A percentile compares a stretch with the other conserved stretches of the same genome.
These are phyloP conservation scores for Artemisiospiza belli DNA, from an alignment of 2,113 vertebrate genomes.

Conservation along the genomic window DNA sequence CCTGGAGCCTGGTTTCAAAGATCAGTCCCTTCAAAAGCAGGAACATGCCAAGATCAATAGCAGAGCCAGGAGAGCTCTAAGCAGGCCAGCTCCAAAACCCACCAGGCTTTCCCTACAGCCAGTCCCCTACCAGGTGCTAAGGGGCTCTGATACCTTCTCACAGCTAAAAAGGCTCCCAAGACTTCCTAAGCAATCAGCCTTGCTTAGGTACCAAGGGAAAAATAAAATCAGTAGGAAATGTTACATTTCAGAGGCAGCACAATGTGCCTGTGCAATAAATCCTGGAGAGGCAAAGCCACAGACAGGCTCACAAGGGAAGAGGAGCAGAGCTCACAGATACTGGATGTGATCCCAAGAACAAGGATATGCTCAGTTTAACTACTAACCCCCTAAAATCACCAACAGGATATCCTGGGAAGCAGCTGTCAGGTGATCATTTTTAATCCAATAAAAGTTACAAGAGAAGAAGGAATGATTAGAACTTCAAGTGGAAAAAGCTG, in stretches of 20 bases:
- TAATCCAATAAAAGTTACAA: background rate
- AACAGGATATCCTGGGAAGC: background rate
- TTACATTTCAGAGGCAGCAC: background rate
- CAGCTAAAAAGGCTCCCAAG: background rate
- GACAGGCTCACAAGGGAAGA: background rate
- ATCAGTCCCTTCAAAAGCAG: background rate
- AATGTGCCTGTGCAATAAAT: background rate
- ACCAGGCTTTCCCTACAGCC: background rate
- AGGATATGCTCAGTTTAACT: background rate
- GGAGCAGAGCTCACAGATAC: background rate
- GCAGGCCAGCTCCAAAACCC: background rate
- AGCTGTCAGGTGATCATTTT: background rate
- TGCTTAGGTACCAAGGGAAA: background rate
- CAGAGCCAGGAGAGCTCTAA: background rate
- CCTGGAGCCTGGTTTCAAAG: conserved; percentile 25
- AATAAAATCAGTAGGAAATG: background rate
- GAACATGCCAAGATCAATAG: conserved; percentile 6
- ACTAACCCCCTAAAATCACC: background rate
- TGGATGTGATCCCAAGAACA: background rate
- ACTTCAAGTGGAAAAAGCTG: background rate
- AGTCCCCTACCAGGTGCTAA: background rate
- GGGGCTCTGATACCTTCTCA: background rate
- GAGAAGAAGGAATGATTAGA: background rate
- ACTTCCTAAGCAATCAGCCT: background rate
- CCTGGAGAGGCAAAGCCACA: background rate